Evolutionary conservation across 1,140 invertebrate genomes (phyloP).

Genomic region (Zaprionus tsacasi): DNA sequence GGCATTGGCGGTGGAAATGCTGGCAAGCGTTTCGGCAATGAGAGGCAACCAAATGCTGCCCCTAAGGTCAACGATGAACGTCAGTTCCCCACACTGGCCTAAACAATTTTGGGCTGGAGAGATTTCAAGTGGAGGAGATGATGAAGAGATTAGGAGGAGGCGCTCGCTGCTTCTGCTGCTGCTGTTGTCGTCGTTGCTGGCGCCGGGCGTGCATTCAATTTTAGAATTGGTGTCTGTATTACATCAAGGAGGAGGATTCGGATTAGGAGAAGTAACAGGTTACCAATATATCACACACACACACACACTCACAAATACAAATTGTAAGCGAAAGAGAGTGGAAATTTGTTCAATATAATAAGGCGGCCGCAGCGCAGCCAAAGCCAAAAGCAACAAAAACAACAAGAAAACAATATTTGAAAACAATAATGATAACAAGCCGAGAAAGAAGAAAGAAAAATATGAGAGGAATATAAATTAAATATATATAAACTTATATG

Average conservation of each 20-base stretch:
- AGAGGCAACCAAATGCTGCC: constrained; percentile 85
- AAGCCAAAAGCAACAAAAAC: constrained; percentile 77
- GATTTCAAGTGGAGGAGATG: constrained; percentile 17
- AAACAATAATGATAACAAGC: constrained; percentile 45
- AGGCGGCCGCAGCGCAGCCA: constrained; percentile 39
- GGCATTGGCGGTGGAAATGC: constrained; percentile 67
- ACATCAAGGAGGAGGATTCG: constrained; percentile 1
- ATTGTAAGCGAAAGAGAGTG: constrained; percentile 25
- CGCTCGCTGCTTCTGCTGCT: constrained; percentile 29
- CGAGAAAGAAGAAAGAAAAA: constrained; percentile 43
- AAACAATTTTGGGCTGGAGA: constrained; percentile 27
- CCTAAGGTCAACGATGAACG: constrained; percentile 97
- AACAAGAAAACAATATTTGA: constrained; percentile 36
- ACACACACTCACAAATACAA: constrained; percentile 10
- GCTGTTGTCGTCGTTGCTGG: constrained; percentile 21
- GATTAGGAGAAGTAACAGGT: constrained; percentile 21
- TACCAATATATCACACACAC: constrained; percentile 31
- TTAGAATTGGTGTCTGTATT: constrained; percentile 33
- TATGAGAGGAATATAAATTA: constrained; percentile 55
- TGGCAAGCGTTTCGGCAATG: constrained; percentile 70
- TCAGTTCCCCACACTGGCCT: constrained; percentile 95
- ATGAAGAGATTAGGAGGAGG: constrained; percentile 7
- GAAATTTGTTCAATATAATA: constrained; percentile 22
- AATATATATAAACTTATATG: constrained; percentile 49
- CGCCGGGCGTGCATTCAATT: constrained; percentile 45